phyloP scores from a whole-genome alignment of 2,888 invertebrate species.

The Gastrophysa polygoni region DNA sequence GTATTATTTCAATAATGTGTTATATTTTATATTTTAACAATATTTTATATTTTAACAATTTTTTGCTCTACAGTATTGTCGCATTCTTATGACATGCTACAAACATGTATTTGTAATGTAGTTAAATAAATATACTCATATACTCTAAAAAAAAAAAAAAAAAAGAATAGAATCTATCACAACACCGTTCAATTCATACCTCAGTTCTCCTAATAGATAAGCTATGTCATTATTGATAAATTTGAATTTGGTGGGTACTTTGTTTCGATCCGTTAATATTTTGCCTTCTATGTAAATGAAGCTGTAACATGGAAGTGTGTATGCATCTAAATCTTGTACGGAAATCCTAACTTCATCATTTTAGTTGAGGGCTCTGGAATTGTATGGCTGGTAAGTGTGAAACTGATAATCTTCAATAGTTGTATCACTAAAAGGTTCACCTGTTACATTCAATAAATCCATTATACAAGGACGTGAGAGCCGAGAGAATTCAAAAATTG shows the following conservation, averaged over 20 bases:
- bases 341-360: slow-evolving; percentile 50
- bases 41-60: no score
- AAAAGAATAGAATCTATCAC: slow-evolving; percentile 13
- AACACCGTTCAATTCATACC: slow-evolving; percentile 37
- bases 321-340: slow-evolving; percentile 45
- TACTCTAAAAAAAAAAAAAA: no score
- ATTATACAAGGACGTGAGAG: slow-evolving; percentile 20
- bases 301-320: slow-evolving; percentile 44
- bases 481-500: slow-evolving; percentile 16
- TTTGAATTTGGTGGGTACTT: slow-evolving; percentile 14
- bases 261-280: slow-evolving; percentile 18
- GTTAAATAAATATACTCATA: no score
- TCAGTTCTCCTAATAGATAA: slow-evolving; percentile 28
- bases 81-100: no score
- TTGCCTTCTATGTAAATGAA: slow-evolving; percentile 33
- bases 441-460: slow-evolving; percentile 31
- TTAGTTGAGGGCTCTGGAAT: slow-evolving; percentile 38
- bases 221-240: slow-evolving; percentile 31
- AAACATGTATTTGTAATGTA: no score
- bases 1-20: no score
- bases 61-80: no score
- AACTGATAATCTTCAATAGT: slow-evolving; percentile 37
- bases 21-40: no score
- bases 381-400: slow-evolving; percentile 45
- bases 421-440: no score